phyloP scores from a whole-genome alignment of 2,888 invertebrate species.

The Cryptus armator region DNA sequence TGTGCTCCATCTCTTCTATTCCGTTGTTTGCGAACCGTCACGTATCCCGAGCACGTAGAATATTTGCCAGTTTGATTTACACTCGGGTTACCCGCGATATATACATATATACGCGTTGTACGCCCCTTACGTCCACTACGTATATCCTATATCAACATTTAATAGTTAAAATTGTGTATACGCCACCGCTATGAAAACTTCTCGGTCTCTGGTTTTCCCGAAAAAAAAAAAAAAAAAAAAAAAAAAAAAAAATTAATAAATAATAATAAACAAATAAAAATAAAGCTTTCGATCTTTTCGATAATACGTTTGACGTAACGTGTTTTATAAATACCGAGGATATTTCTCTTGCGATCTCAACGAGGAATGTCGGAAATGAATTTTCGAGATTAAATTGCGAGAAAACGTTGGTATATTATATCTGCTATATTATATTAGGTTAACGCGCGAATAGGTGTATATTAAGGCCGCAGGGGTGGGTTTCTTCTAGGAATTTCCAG shows the following conservation, averaged over 20 bases:
- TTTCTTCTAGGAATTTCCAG: conserved; percentile 30
- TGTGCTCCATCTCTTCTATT: conserved; percentile 10
- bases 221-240: no score
- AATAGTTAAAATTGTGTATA: background rate
- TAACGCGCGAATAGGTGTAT: background rate
- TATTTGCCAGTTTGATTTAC: conserved; percentile 61
- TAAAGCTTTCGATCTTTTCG: no score
- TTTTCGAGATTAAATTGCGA: background rate
- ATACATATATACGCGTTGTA: conserved; percentile 26
- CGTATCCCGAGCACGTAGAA: conserved; percentile 64
- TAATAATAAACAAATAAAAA: no score
- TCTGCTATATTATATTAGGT: conserved; percentile 3
- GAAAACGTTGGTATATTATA: background rate
- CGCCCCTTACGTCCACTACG: background rate
- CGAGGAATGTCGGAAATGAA: background rate
- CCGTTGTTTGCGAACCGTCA: conserved; percentile 55
- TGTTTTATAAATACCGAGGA: conserved; percentile 9
- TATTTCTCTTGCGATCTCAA: conserved; percentile 7
- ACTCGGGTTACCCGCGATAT: conserved; percentile 27
- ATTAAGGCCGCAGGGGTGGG: background rate
- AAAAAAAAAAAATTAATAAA: no score
- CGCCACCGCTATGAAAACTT: background rate
- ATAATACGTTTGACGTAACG: no score
- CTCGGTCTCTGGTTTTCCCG: background rate
- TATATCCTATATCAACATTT: conserved; percentile 18